A percentile compares a stretch with the other conserved stretches of the same genome.
These are phyloP conservation scores for Nipponia nippon DNA, from an alignment of 2,113 vertebrate genomes.

Conservation along the genomic window DNA sequence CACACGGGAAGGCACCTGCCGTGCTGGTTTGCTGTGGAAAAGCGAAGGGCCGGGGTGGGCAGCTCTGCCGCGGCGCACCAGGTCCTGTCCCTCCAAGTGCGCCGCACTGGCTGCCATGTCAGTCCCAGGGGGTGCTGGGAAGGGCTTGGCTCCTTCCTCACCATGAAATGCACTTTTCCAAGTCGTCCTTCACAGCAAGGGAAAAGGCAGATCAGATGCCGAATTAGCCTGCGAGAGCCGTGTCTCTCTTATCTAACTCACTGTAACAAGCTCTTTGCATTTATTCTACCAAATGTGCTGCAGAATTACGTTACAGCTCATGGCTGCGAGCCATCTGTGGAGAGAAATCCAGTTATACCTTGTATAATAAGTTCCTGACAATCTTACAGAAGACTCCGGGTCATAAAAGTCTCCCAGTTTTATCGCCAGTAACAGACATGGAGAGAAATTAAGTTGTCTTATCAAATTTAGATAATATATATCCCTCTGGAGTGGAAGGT, in stretches of 20 bases:
- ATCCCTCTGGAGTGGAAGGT: slow-evolving; percentile 75
- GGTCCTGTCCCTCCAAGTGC: not conserved
- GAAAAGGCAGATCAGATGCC: slow-evolving; percentile 55
- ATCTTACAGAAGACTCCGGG: slow-evolving; percentile 78
- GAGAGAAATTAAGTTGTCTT: slow-evolving; percentile 85
- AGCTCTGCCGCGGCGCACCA: rapidly evolving
- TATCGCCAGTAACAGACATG: slow-evolving; percentile 80
- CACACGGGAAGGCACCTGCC: not conserved
- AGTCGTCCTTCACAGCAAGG: slow-evolving; percentile 51
- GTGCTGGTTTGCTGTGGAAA: not conserved
- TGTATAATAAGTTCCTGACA: slow-evolving; percentile 85
- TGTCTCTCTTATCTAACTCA: slow-evolving; percentile 75
- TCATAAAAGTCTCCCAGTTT: slow-evolving; percentile 83
- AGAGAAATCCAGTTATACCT: slow-evolving; percentile 84
- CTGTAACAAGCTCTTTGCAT: slow-evolving; percentile 79
- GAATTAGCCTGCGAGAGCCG: slow-evolving; percentile 63
- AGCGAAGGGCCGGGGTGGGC: not conserved
- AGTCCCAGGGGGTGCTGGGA: not conserved
- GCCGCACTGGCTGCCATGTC: rapidly evolving
- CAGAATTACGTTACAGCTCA: slow-evolving; percentile 75
- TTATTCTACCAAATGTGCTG: slow-evolving; percentile 78
- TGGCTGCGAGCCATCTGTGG: slow-evolving; percentile 80
- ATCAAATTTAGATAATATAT: slow-evolving; percentile 84
- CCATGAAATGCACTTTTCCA: slow-evolving; percentile 1
- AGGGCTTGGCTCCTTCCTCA: not conserved